These are phyloP conservation scores for Engystomops pustulosus DNA, from an alignment of 2,113 vertebrate species.

Conservation along the genomic window DNA sequence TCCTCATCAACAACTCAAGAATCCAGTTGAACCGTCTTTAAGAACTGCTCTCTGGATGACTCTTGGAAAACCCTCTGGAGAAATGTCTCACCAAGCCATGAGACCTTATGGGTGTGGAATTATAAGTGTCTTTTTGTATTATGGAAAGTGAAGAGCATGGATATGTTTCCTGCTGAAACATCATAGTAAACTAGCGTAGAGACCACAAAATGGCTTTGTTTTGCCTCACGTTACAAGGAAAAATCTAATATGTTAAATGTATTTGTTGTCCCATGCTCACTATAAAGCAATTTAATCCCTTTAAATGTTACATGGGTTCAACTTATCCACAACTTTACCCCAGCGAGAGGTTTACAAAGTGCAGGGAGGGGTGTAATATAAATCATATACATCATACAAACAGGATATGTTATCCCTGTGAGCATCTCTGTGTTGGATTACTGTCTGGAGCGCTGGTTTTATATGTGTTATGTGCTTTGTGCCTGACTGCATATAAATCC, in stretches of 20 bases:
- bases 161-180: not conserved
- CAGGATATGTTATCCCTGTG: slow-evolving; percentile 35
- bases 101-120: not conserved
- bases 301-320: slow-evolving; percentile 5
- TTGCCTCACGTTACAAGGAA: not conserved
- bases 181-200: not conserved
- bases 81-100: slow-evolving; percentile 14
- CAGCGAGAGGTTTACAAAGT: slow-evolving; percentile 36
- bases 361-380: slow-evolving; percentile 36
- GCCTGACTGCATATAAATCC: slow-evolving; percentile 56
- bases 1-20: not conserved
- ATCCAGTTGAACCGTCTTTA: not conserved
- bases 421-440: slow-evolving; percentile 29
- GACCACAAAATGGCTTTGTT: not conserved
- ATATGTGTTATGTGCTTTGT: slow-evolving; percentile 46
- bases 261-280: not conserved
- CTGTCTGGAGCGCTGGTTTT: slow-evolving; percentile 29
- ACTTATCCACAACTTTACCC: not conserved
- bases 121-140: not conserved
- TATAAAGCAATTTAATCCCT: not conserved
- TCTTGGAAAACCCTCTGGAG: not conserved
- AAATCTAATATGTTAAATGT: not conserved
- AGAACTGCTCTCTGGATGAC: not conserved
- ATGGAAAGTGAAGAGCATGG: not conserved
- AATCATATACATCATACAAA: slow-evolving; percentile 31